Evolutionary conservation across 2,113 vertebrate species (phyloP), one percentile per base, ranked within the genome.

Genomic region (Platysteira castanea): DNA sequence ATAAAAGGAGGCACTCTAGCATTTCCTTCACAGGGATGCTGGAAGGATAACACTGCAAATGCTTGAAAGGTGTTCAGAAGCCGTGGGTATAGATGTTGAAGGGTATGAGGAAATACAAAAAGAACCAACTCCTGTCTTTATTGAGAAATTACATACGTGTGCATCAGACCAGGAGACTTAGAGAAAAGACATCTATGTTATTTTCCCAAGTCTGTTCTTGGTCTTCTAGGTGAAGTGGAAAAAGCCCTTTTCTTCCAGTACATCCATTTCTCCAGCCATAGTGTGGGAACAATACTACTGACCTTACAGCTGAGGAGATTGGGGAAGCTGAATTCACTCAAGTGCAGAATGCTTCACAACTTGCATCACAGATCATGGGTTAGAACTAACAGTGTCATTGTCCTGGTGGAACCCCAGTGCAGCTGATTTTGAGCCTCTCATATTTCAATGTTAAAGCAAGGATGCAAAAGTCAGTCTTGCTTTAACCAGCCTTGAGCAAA

Each of bases 331-430:
- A 91, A 67, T 78, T 88, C 57, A 50, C n/a, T 83, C 52, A 50
- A 0, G 0, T 70, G 44, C 53, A 54, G 26, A 88, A 53, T 30
- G 52, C 35, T 57, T 93, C 77, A 74, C 0, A 0, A 49, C 78
- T 91, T 92, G 31, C 80, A 71, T 54, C 44, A 86, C 56, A 94
- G 60, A 65, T n/a, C 11, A 21, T 47, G 46, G 20, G 27, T 76
- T 61, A 75, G 33, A 76, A 79, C 74, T 82, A 88, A 61, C 59
- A 50, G n/a, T 31, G 50, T 77, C n/a, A 50, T 73, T 83, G 60
- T 68, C 70, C 64, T 54, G 53, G 60, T 80, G 75, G 31, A 67
- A 71, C 17, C 54, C 28, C 26, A 78, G 1, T 15, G 42, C 53
- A 67, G 35, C 28, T 82, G 56, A 68, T 78, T 89, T 59, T 70